Conservation (phyloP, 2,113 vertebrate genomes). For the Xiphias gladius region DNA sequence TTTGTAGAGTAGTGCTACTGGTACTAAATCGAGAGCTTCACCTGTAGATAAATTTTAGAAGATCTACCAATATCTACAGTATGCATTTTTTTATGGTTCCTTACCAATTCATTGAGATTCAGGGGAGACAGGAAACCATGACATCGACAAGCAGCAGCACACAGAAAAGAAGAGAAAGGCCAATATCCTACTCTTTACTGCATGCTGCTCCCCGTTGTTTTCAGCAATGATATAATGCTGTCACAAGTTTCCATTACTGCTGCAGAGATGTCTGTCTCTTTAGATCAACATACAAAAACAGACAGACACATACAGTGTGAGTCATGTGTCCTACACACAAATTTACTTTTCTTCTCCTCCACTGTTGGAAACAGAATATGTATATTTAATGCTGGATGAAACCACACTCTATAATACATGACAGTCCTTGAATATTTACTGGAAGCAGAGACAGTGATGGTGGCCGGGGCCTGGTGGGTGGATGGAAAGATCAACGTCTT, state of each 20-base stretch:
- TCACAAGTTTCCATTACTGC: conserved; percentile 58
- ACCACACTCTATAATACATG: conserved; percentile 25
- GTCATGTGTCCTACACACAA: conserved; percentile 46
- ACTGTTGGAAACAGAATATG: background rate
- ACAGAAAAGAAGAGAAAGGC: conserved; percentile 38
- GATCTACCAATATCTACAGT: conserved; percentile 11
- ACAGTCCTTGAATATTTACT: conserved; percentile 48
- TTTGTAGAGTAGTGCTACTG: background rate
- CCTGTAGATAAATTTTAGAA: conserved; percentile 16
- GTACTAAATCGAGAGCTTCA: conserved; percentile 6
- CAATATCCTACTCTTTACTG: conserved; percentile 47
- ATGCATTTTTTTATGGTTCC: conserved; percentile 55
- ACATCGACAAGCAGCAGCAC: conserved; percentile 41
- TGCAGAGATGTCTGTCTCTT: conserved; percentile 43
- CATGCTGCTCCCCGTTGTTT: conserved; percentile 38
- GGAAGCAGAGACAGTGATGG: conserved; percentile 33
- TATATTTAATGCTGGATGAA: conserved; percentile 46
- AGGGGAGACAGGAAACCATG: conserved; percentile 26
- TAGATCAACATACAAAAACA: conserved; percentile 55
- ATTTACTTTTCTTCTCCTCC: conserved; percentile 23
- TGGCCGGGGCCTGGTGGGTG: conserved; percentile 48
- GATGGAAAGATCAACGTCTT: conserved; percentile 62
- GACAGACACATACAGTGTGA: conserved; percentile 26
- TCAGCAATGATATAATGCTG: conserved; percentile 46
- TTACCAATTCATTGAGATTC: conserved; percentile 56